Base-by-base conservation (phyloP, 2,888 invertebrate genomes). In the Agriopis aurantiaria region DNA sequence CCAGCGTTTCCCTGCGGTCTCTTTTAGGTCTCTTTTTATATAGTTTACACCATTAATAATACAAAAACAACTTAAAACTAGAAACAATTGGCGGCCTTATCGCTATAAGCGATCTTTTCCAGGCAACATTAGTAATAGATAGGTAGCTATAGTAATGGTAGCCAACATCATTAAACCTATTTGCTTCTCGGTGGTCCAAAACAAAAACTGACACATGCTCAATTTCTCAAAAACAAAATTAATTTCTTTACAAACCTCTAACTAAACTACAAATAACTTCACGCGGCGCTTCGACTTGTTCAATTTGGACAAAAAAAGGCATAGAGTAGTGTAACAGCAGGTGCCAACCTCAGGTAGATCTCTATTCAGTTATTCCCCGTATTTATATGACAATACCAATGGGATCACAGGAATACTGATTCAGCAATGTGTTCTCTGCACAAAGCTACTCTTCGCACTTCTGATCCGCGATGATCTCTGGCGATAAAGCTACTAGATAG, bases 211-310 rank as follows among this genome's bases (percentile, higher is more conserved):
- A 41, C 67, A 65, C 68, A 64, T 58, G 66, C 67, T 66, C 69
- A 58, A 78, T 75, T 78, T 77, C 72, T 55, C 70, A 75, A 78
- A 79, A 78, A 75, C 76, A 77, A 80, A 79, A 77, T 78, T 75
- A 78, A 77, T 70, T 68, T 71, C 68, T 74, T 68, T 78, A 76
- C 70, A 69, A 72, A 65, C 53, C 68, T 69, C 68, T 69, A 71
- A 74, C 73, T 68, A 76, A 77, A 73, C 73, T 74, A 75, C 78
- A 81, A 78, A 78, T 79, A 74, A 82, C 81, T 88, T 89, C 91
- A 92, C 87, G 92, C 88, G 93, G 93, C 93, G 93, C 93, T 87
- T 79, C 78, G 80, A 85, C 86, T 90, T 85, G 81, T 82, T 78
- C 79, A 78, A 79, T 80, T 67, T 65, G 72, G 71, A 74, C 77